These are phyloP conservation scores for Chascanopsetta lugubris DNA, from an alignment of 2,113 vertebrate genomes.

Conservation along the genomic window DNA sequence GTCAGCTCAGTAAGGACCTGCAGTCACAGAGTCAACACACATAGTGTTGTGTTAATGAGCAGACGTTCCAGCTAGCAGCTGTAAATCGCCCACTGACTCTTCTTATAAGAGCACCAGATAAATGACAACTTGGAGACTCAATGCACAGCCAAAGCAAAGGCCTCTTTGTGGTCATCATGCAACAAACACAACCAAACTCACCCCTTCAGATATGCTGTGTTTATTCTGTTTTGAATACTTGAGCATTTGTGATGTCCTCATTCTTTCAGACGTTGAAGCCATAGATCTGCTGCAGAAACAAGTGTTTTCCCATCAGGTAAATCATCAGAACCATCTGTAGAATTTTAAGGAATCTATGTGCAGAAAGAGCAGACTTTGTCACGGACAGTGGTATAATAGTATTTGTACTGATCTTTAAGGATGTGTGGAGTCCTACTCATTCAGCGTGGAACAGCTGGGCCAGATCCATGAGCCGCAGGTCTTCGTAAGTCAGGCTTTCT, in stretches of 20 bases:
- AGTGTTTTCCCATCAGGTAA: conserved; percentile 74
- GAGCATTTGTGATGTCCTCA: conserved; percentile 1
- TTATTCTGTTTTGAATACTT: not conserved
- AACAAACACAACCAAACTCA: not conserved
- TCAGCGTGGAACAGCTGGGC: conserved; percentile 79
- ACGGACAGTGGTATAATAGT: not conserved
- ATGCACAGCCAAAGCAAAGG: too few species aligned
- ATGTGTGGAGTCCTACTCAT: conserved; percentile 66
- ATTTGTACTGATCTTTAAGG: conserved; percentile 57
- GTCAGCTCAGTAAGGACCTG: conserved; percentile 86
- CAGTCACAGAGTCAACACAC: not conserved
- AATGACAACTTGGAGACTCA: not conserved
- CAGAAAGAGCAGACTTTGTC: not conserved
- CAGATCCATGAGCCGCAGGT: conserved; percentile 69
- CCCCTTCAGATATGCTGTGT: not conserved
- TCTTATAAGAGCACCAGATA: not conserved
- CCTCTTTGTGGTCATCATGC: not conserved
- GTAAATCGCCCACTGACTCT: not conserved
- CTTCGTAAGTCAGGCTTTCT: conserved; percentile 82
- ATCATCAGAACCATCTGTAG: not conserved
- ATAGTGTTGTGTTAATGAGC: not conserved
- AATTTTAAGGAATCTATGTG: not conserved
- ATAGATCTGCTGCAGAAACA: conserved; percentile 76
- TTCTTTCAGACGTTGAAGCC: conserved; percentile 84
- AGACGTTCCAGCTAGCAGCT: not conserved